Evolutionary conservation across 2,113 vertebrate genomes (phyloP), one percentile per base, ranked within the genome.

Genomic region (Tretioscincus oriximinensis): DNA sequence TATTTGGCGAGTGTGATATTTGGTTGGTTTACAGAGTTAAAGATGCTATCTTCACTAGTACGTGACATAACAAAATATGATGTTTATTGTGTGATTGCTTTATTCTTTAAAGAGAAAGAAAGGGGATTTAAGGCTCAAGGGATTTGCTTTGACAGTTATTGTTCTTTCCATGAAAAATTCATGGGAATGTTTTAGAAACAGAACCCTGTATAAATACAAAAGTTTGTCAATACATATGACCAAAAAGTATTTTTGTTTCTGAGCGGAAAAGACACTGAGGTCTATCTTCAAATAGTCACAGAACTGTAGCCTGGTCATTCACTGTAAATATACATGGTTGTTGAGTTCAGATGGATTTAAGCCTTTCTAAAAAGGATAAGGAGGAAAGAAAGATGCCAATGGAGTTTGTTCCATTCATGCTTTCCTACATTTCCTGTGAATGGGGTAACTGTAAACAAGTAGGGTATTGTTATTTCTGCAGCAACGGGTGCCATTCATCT

Each of bases 391-490:
- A 11, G 60, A 72, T 80, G 29, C 5, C 69, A 4, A 4, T 41
- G 73, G 83, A 11, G 4, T 5, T 81, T 45, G 0, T 63, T 14
- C 63, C 29, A 35, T 1, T 31, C 0, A 28, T 60, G 12, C 14
- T 58, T 10, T 65, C 31, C 61, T 51, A 21, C 5, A 1, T 67
- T 11, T 49, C 21, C 64, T 45, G 3, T 67, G 28, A 83, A 66
- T n/a, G 28, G 24, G 11, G 29, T 28, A 77, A 41, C 47, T 47
- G 69, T 14, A 61, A 83, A 75, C 2, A 58, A 71, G 24, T 70
- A n/a, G 49, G 58, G 22, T 58, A 41, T 61, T 66, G 66, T 85
- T 69, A 54, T 61, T 84, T 87, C 76, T 76, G 72, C 28, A 80
- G 20, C 47, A 61, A 14, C n/a, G 71, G 78, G 22, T 84, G 77